Conservation (phyloP, 2,797 vertebrate genomes). For the Characodon lateralis region DNA sequence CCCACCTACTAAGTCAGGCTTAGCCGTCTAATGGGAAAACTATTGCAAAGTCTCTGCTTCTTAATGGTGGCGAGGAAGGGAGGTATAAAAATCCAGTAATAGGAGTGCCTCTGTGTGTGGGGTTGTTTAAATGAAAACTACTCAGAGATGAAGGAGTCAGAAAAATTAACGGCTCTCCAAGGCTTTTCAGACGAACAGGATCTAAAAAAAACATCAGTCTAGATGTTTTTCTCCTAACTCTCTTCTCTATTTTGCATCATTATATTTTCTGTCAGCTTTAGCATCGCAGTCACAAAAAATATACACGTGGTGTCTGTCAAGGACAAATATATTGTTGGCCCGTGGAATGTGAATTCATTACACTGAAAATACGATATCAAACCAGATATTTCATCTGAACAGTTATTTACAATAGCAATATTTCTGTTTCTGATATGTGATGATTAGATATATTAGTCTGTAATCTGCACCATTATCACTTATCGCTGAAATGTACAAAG, state of each 20-base stretch:
- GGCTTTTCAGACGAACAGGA: neutral
- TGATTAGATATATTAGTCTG: neutral
- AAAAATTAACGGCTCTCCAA: neutral
- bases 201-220: neutral
- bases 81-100: conserved; percentile 59
- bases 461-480: neutral
- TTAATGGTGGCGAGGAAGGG: conserved; percentile 31
- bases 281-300: neutral
- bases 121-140: conserved; percentile 15
- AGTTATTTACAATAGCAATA: too few relatives aligned
- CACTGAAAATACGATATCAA: neutral
- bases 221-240: neutral
- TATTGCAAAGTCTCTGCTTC: conserved; percentile 32
- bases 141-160: conserved; percentile 17
- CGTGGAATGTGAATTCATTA: neutral
- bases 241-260: neutral
- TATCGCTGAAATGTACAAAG: neutral
- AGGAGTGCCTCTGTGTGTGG: conserved; percentile 35
- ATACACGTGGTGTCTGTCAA: neutral
- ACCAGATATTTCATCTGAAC: neutral
- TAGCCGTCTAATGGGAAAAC: conserved; percentile 60
- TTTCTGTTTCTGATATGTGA: neutral
- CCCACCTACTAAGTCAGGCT: conserved; percentile 62
- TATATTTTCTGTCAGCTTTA: neutral
- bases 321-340: neutral